phyloP scores from a whole-genome alignment of 2,113 vertebrate genomes.

The Osmerus eperlanus region DNA sequence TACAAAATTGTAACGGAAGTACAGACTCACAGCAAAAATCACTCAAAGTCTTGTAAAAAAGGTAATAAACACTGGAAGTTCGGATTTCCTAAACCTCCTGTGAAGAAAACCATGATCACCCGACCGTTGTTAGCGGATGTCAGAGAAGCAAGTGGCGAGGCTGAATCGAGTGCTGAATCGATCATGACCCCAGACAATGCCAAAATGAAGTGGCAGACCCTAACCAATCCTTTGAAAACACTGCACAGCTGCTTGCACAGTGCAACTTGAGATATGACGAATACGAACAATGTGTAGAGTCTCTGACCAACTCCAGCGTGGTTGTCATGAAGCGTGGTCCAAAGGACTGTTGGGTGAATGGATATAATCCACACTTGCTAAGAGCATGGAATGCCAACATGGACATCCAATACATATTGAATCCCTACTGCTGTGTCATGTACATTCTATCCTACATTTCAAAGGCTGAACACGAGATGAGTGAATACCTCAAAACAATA shows the following conservation, averaged over 20 bases:
- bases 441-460: conserved; percentile 27
- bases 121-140: too few species aligned
- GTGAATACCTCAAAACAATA: conserved; percentile 12
- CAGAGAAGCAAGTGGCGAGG: too few species aligned
- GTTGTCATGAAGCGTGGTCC: conserved; percentile 11
- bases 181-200: too few species aligned
- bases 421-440: conserved; percentile 9
- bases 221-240: too few species aligned
- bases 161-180: too few species aligned
- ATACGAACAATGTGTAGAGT: neutral
- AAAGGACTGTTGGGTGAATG: conserved; percentile 10
- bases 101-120: too few species aligned
- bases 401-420: conserved; percentile 16
- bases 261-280: conserved; percentile 14
- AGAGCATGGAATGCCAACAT: conserved; percentile 17
- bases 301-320: neutral
- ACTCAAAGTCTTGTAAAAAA: too few species aligned
- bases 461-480: conserved; percentile 35
- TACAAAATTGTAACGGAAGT: too few species aligned
- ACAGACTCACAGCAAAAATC: too few species aligned
- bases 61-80: too few species aligned
- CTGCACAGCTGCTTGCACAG: neutral
- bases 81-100: too few species aligned
- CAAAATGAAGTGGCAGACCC: too few species aligned
- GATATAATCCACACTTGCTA: conserved; percentile 6